Conservation (phyloP, 1,140 invertebrate genomes). For the Macrocentrus cingulum region DNA sequence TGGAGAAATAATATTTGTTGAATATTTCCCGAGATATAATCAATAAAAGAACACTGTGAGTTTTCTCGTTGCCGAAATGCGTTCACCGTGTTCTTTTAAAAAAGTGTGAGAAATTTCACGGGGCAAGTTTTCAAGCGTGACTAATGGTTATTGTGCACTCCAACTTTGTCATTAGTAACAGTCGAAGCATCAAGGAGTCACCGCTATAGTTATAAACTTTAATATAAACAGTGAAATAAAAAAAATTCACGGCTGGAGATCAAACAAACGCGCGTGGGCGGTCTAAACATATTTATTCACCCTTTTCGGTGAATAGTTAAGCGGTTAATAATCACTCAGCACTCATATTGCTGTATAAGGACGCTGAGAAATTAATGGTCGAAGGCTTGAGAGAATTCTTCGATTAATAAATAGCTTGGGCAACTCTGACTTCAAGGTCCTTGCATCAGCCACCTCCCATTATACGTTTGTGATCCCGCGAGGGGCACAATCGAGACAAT, state of each 20-base stretch:
- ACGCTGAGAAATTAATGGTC: conserved; percentile 27
- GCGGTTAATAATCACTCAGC: conserved; percentile 42
- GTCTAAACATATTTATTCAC: conserved; percentile 39
- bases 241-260: neutral
- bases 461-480: neutral
- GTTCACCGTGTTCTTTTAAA: too few species aligned
- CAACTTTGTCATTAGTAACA: too few species aligned
- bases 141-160: too few species aligned
- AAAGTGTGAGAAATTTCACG: too few species aligned
- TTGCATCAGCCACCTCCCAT: neutral
- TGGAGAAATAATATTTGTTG: too few species aligned
- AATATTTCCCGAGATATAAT: too few species aligned
- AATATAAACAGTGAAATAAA: conserved; percentile 8
- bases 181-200: too few species aligned
- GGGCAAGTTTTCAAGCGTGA: too few species aligned
- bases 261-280: conserved; percentile 29
- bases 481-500: conserved; percentile 22
- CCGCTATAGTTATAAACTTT: too few species aligned
- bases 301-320: conserved; percentile 32
- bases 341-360: conserved; percentile 8
- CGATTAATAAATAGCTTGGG: conserved; percentile 27
- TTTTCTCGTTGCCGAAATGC: too few species aligned
- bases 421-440: conserved; percentile 14
- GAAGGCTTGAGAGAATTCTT: conserved; percentile 17
- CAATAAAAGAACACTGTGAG: too few species aligned